Evolutionary conservation across 2,113 vertebrate species (phyloP).

Genomic region (Upupa epops): DNA sequence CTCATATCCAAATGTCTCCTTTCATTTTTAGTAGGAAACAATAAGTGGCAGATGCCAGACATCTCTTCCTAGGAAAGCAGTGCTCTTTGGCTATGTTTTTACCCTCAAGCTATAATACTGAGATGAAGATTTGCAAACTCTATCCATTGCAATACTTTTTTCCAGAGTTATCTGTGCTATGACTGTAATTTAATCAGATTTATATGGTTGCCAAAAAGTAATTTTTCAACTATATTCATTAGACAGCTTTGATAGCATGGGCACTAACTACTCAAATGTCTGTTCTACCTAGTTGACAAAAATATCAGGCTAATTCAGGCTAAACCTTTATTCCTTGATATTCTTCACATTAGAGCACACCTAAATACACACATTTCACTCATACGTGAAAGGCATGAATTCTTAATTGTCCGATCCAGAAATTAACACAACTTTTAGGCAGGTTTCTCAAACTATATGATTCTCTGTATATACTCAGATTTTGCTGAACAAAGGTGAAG

Average conservation of each 20-base stretch:
- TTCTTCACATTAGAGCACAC: neutral
- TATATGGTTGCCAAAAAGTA: neutral
- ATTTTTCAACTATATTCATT: neutral
- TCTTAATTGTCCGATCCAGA: neutral
- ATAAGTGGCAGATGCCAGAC: neutral
- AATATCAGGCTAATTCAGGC: neutral
- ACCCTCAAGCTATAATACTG: neutral
- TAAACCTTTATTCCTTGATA: neutral
- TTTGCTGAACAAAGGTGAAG: neutral
- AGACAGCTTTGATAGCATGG: neutral
- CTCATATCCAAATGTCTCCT: neutral
- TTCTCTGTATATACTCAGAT: neutral
- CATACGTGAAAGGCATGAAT: neutral
- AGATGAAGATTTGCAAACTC: neutral
- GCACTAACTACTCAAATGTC: neutral
- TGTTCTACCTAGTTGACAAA: neutral
- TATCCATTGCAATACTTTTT: neutral
- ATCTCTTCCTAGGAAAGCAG: neutral
- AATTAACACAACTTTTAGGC: neutral
- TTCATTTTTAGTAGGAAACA: neutral
- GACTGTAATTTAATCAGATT: neutral
- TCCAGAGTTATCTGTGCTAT: neutral
- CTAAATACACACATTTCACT: neutral
- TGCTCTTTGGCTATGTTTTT: neutral
- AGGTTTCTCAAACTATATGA: neutral